Base-by-base conservation (phyloP, 2,888 invertebrate species). In the Orthosia incerta region DNA sequence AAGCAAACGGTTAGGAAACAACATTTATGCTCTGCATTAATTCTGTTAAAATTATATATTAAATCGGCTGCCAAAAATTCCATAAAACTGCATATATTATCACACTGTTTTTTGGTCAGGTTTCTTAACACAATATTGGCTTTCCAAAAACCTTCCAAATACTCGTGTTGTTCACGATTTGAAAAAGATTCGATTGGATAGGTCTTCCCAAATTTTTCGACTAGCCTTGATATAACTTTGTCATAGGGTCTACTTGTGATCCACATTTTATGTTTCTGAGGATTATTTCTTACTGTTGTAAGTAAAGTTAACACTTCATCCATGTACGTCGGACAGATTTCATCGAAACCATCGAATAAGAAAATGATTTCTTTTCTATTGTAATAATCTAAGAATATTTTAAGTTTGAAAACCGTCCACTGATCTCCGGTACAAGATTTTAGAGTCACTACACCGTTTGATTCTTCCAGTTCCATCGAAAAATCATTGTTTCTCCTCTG, bases 271-370 rank as follows among this genome's bases (percentile, higher is more conserved):
- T 79, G 74, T 50, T 23, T 56, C 2, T n/a, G 45, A 4, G 51
- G 61, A 57, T 61, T 70, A 5, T 53, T 60, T 51, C 12, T 73
- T 1, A 80, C 55, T 1, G 31, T 56, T 23, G n/a, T 64, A 2
- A 83, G 31, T 20, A 83, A 71, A 7, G 45, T 26, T 26, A 78
- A 50, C 0, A 80, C 81, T 61, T 71, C 71, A 1, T 61, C 46
- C 16, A 71, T 69, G 20, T 86, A 84, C 55, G 72, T 60, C 0
- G 86, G 86, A 63, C 82, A 86, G 5, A 86, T 80, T 69, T 84
- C 86, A 13, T 86, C 86, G 3, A 84, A 86, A 0, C 85, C 86
- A 60, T 86, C 86, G 12, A 84, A 84, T 18, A 84, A 18, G 20
- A 84, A 80, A 53, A 86, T 74, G 0, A 83, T 11, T 51, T 73